Base-by-base conservation (phyloP, 2,888 invertebrate species). In the Pseudanteris insignis region DNA sequence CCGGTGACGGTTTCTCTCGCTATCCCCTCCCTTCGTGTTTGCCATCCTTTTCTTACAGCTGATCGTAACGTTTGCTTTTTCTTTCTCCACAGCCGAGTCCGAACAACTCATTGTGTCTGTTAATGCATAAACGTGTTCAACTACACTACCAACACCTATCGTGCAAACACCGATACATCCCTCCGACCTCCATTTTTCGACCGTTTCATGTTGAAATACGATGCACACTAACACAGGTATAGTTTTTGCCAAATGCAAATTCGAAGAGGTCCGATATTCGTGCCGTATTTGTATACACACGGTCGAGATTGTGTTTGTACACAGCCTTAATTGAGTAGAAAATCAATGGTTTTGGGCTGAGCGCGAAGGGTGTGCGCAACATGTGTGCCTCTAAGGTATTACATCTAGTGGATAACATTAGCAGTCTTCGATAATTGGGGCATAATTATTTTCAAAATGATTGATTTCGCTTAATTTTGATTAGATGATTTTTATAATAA, bases 61-160 rank as follows among this genome's bases (percentile, higher is more conserved):
- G n/a, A n/a, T n/a, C n/a, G n/a, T n/a, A n/a, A n/a, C n/a, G n/a
- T n/a, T n/a, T n/a, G n/a, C n/a, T n/a, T n/a, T n/a, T n/a, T n/a
- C n/a, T n/a, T n/a, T n/a, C n/a, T n/a, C n/a, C n/a, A n/a, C n/a
- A n/a, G n/a, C 9, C 34, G 43, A 57, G 61, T 57, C 63, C 65
- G 67, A 65, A 51, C 61, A 48, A 65, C 65, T 66, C 53, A 76
- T 76, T 77, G 74, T 76, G 70, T 69, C 69, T 66, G 64, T 65
- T 58, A 67, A 69, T 67, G 65, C 70, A 67, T 68, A 59, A 64
- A 65, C 63, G 60, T 66, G 59, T 60, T 68, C 69, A 65, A 47
- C 13, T 28, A 30, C 37, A 14, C 13, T 12, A 29, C 15, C 37
- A 9, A 30, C 48, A 38, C 54, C 28, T 24, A 29, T 66, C 47